Percentiles rank a stretch among this genome's conserved stretches.
These are phyloP conservation scores for Emys orbicularis DNA, from an alignment of 2,797 vertebrate genomes.

Conservation along the genomic window DNA sequence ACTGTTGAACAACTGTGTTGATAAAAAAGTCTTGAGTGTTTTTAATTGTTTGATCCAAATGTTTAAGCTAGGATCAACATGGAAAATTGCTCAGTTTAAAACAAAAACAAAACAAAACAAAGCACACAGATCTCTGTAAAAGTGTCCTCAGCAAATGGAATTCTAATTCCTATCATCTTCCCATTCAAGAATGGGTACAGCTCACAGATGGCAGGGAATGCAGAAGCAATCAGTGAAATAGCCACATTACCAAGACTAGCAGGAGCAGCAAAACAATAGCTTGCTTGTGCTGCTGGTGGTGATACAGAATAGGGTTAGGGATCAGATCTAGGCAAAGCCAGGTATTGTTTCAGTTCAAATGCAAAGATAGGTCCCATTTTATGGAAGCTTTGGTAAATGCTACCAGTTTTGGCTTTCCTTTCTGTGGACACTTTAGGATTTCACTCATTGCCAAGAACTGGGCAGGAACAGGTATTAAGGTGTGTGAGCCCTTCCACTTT, in stretches of 20 bases:
- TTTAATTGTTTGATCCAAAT: not conserved
- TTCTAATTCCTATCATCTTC: rapidly evolving
- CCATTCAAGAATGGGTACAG: not conserved
- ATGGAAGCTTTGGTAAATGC: not conserved
- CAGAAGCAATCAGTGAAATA: not conserved
- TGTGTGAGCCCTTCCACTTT: not conserved
- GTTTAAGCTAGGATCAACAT: rapidly evolving
- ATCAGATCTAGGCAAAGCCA: rapidly evolving
- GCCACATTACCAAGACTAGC: not conserved
- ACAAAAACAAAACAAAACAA: not conserved
- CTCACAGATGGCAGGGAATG: not conserved
- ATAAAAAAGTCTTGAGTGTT: not conserved
- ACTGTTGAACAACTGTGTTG: rapidly evolving
- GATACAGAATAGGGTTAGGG: not conserved
- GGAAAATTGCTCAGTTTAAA: not conserved
- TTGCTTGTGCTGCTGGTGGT: not conserved
- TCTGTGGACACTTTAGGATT: not conserved
- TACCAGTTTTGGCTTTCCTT: not conserved
- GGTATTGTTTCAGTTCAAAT: not conserved
- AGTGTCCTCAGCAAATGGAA: not conserved
- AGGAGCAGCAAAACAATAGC: not conserved
- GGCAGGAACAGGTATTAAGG: not conserved
- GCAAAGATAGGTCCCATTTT: not conserved
- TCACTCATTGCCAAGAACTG: not conserved
- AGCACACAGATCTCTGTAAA: not conserved